A percentile compares a stretch with the other conserved stretches of the same genome.
These are phyloP conservation scores for Sparidentex hasta DNA, from an alignment of 2,797 vertebrate genomes.

Conservation along the genomic window DNA sequence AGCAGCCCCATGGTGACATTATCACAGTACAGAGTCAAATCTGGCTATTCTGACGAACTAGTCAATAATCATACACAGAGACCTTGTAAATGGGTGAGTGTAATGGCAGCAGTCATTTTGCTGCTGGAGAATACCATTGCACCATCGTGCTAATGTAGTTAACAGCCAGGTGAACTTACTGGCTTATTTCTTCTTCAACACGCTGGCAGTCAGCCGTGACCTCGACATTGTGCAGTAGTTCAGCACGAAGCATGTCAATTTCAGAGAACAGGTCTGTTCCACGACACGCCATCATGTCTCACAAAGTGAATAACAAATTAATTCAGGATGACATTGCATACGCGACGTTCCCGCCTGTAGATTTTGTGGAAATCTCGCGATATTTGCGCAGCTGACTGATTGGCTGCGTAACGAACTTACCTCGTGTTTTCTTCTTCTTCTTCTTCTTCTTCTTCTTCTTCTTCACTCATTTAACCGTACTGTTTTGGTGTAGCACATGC, in stretches of 20 bases:
- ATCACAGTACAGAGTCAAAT: neutral
- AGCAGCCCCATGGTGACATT: too few relatives aligned
- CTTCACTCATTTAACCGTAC: too few relatives aligned
- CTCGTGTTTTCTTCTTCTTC: too few relatives aligned
- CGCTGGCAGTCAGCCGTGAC: neutral
- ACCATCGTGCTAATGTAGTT: neutral
- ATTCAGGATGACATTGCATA: neutral
- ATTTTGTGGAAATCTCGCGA: slow-evolving; percentile 21
- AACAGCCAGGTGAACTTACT: slow-evolving; percentile 47
- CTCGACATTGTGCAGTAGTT: slow-evolving; percentile 36
- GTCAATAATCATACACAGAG: too few relatives aligned
- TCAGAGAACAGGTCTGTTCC: slow-evolving; percentile 44
- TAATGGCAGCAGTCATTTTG: too few relatives aligned
- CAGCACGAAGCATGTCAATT: slow-evolving; percentile 63
- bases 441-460: too few relatives aligned
- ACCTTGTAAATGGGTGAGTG: neutral
- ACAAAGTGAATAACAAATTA: too few relatives aligned
- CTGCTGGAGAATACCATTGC: neutral
- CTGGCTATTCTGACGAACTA: neutral
- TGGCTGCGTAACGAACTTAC: neutral
- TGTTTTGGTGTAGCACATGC: neutral
- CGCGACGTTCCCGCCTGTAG: slow-evolving; percentile 7
- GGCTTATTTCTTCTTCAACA: slow-evolving; percentile 42
- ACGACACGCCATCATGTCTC: slow-evolving; percentile 27
- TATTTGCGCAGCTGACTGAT: neutral